A percentile compares a stretch with the other conserved stretches of the same genome.
These are phyloP conservation scores for Hypotaenidia okinawae DNA, from an alignment of 2,797 vertebrate genomes.

Conservation along the genomic window DNA sequence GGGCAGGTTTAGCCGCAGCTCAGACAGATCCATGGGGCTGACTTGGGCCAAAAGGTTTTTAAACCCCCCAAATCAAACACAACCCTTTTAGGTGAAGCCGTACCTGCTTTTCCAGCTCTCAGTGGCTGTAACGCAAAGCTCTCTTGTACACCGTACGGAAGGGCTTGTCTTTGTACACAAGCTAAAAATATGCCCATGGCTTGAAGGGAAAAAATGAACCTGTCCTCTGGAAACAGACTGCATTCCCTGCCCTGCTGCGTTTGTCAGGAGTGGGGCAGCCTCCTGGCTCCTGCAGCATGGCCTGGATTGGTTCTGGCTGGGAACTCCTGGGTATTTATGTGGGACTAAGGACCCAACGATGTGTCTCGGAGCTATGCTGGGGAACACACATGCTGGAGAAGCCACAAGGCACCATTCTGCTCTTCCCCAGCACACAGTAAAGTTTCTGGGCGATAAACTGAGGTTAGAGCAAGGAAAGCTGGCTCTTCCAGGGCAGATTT, in stretches of 20 bases:
- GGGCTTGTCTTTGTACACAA: not conserved
- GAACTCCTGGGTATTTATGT: not conserved
- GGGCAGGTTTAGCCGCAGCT: not conserved
- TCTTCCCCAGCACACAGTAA: fast-evolving
- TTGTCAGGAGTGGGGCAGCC: not conserved
- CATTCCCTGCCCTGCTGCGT: not conserved
- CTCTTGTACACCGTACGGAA: not conserved
- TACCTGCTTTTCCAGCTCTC: not conserved
- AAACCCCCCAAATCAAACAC: too few relatives aligned
- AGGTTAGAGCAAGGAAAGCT: not conserved
- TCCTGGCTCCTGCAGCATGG: fast-evolving
- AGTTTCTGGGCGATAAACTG: not conserved
- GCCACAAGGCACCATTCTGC: not conserved
- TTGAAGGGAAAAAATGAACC: not conserved
- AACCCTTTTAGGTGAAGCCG: not conserved
- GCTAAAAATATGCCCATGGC: not conserved
- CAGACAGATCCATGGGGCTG: not conserved
- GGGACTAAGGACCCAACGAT: not conserved
- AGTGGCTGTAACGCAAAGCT: not conserved
- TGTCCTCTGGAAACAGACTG: not conserved
- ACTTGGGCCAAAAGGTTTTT: not conserved
- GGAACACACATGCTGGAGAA: not conserved
- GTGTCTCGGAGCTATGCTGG: not conserved
- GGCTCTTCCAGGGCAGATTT: not conserved
- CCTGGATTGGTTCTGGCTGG: not conserved